Base-by-base conservation (phyloP, 2,113 vertebrate species). In the Daubentonia madagascariensis region DNA sequence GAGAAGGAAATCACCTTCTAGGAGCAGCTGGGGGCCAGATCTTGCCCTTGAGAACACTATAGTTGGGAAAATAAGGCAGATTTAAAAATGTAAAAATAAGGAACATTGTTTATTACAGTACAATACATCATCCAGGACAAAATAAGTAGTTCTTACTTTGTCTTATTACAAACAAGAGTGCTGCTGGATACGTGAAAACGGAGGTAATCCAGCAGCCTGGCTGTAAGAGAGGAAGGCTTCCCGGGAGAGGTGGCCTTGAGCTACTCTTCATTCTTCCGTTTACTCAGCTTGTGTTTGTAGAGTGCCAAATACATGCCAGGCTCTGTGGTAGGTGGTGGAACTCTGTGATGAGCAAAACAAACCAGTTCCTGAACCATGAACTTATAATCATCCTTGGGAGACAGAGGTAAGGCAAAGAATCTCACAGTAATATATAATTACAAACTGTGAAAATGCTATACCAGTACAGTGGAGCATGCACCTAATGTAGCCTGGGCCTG, bases 381-480 rank as follows among this genome's bases (percentile, higher is more conserved):
- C 54, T 40, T 79, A 45, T 14, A 13, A 5, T 16, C 43, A 70
- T 67, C 4, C 12, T 80, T 30, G 4, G 61, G 13, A 81, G 90
- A 91, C 22, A 94, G 59, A 78, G 8, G 37, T 70, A 94, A 94
- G 94, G 17, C 43, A 81, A 70, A 68, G 48, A 94, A 50, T 89
- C 73, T 83, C 7, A 28, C 9, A 28, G 20, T 65, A 72, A 45
- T 95, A 89, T 30, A 10, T 6, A 68, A 91, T 79, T 20, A 43
- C 17, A 73, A 76, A 88, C 45, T 65, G 35, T 88, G 78, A 43
- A 70, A 75, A 40, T 32, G 2, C 28, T 70, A 11, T 75, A 5
- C 18, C 45, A 84, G 61, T 25, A 23, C 18, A 30, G 14, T 35
- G 25, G n/a, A 84, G 57, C n/a, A 76, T 8, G 43, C 43, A 65